Percentiles rank a stretch among this genome's conserved stretches.
These are phyloP conservation scores for Athene noctua DNA, from an alignment of 2,113 vertebrate genomes.

Conservation along the genomic window DNA sequence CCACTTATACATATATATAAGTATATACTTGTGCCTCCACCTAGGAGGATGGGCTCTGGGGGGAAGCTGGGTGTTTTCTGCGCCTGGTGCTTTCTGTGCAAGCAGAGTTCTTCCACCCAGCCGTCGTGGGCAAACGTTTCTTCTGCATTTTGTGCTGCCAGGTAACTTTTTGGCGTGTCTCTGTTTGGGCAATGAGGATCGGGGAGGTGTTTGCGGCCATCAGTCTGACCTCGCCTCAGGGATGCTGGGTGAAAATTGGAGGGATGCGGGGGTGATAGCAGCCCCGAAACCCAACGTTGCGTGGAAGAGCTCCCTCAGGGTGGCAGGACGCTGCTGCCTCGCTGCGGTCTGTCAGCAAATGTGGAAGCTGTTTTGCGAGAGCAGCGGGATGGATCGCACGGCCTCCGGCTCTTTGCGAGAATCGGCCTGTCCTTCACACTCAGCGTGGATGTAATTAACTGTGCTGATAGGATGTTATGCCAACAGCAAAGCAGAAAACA, in stretches of 20 bases:
- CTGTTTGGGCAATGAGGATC: accelerated
- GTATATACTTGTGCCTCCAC: accelerated
- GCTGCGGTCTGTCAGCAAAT: background rate
- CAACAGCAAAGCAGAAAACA: constrained; percentile 68
- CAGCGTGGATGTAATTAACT: constrained; percentile 75
- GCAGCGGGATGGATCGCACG: constrained; percentile 44
- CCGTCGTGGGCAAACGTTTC: accelerated
- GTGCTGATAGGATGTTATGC: constrained; percentile 71
- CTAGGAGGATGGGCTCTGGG: background rate
- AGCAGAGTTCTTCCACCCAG: background rate
- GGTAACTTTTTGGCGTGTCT: background rate
- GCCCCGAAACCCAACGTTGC: accelerated
- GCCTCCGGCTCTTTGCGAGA: constrained; percentile 63
- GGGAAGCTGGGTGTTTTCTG: background rate
- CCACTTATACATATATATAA: background rate
- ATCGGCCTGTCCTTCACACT: constrained; percentile 76
- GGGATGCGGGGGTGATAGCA: background rate
- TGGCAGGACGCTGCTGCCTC: background rate
- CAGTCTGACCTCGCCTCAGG: background rate
- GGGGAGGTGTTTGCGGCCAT: accelerated
- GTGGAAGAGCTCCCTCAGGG: background rate
- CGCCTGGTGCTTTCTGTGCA: accelerated
- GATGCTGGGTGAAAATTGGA: accelerated
- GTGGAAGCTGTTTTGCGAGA: constrained; percentile 18
- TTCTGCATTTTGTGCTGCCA: background rate